Conservation (phyloP, 2,888 invertebrate genomes). For the Pandemis corylana region DNA sequence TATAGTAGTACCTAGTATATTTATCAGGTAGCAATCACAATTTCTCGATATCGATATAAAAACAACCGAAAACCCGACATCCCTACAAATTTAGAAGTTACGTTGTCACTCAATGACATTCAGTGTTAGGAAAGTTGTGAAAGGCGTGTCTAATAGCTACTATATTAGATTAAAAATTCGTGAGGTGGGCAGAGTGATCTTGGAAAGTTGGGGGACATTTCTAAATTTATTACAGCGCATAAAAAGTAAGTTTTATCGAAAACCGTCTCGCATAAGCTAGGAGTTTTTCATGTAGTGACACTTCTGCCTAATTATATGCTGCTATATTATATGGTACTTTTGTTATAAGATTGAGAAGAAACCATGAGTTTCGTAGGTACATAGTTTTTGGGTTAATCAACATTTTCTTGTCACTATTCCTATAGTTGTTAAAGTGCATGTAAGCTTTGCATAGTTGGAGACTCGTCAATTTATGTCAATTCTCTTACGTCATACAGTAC, state of each 20-base stretch:
- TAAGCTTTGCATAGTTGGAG: too few species aligned
- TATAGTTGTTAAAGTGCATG: too few species aligned
- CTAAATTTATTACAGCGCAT: not conserved
- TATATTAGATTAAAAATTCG: conserved; percentile 7
- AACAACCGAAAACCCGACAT: not conserved
- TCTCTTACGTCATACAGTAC: too few species aligned
- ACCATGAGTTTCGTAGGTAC: too few species aligned
- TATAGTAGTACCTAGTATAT: too few species aligned
- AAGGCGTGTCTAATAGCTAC: not conserved
- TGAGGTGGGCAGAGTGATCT: not conserved
- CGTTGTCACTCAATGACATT: conserved; percentile 14
- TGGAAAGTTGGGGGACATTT: not conserved
- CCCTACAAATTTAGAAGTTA: conserved; percentile 4
- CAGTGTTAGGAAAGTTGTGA: conserved; percentile 2
- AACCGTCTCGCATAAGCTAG: not conserved
- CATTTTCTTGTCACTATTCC: too few species aligned
- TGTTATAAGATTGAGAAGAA: too few species aligned
- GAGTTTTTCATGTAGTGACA: not conserved
- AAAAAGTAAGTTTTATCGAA: not conserved
- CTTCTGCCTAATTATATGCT: too few species aligned
- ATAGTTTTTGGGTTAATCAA: too few species aligned
- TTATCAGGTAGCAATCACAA: not conserved
- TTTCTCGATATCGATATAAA: not conserved
- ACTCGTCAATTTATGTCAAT: too few species aligned
- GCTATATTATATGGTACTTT: too few species aligned